Conservation (phyloP, 2,797 vertebrate species). For the Botia almorhae region DNA sequence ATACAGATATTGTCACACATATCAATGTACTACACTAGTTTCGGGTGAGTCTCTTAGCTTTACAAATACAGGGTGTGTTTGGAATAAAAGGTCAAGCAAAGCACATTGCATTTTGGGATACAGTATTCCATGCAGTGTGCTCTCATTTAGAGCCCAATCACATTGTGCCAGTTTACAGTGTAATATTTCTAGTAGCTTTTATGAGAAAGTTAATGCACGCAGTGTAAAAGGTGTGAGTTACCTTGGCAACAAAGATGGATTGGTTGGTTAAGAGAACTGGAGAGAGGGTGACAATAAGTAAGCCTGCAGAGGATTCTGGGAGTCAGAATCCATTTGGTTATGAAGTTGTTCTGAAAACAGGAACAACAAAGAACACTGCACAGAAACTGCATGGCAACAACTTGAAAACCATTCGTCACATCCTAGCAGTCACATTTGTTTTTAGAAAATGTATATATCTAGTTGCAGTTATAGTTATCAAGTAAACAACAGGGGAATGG, state of each 20-base stretch:
- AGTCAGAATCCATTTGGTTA: conserved; percentile 60
- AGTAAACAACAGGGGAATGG: no score
- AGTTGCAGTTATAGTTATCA: no score
- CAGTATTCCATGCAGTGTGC: no score
- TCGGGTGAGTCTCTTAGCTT: conserved; percentile 88
- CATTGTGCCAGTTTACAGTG: not conserved
- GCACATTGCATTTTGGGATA: no score
- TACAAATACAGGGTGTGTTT: not conserved
- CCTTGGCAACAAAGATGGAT: conserved; percentile 81
- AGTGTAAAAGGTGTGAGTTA: conserved; percentile 82
- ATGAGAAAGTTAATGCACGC: conserved; percentile 69
- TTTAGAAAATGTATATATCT: no score
- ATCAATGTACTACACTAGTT: conserved; percentile 88
- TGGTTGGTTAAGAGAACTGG: conserved; percentile 78
- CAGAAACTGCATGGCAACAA: no score
- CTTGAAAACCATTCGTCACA: no score
- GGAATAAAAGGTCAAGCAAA: not conserved
- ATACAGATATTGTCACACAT: no score
- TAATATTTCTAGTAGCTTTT: not conserved
- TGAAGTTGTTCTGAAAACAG: conserved; percentile 81
- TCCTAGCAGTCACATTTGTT: no score
- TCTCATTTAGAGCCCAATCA: no score
- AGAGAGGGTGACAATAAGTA: conserved; percentile 75
- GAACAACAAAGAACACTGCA: conserved; percentile 46
- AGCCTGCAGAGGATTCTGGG: conserved; percentile 60